Conservation (phyloP, 2,113 vertebrate species). For the Nicator chloris region DNA sequence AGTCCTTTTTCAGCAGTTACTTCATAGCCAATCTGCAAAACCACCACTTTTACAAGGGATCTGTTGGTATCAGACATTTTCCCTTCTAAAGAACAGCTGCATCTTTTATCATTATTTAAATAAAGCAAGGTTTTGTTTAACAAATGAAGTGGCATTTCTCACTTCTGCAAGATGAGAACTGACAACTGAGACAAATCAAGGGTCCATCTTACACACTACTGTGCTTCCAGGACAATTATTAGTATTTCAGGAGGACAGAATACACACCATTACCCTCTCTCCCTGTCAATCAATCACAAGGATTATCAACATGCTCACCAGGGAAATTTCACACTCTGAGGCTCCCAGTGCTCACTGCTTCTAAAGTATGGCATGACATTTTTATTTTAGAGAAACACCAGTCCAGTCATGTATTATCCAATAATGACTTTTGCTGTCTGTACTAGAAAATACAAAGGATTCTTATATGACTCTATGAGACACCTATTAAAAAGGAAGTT, state of each 20-base stretch:
- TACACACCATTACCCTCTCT: neutral
- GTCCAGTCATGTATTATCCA: neutral
- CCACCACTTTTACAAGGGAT: neutral
- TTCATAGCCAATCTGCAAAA: neutral
- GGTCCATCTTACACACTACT: neutral
- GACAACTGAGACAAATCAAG: neutral
- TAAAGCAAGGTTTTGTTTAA: neutral
- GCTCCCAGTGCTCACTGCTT: neutral
- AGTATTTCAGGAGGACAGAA: neutral
- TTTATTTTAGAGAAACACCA: neutral
- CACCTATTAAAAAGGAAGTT: neutral
- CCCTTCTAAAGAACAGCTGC: neutral
- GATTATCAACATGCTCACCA: neutral
- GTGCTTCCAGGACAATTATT: neutral
- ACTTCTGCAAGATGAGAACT: neutral
- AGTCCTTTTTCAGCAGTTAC: neutral
- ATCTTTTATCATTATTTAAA: neutral
- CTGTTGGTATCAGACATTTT: neutral
- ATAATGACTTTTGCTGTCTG: neutral
- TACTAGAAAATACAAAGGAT: neutral
- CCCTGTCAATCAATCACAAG: neutral
- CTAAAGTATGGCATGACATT: neutral
- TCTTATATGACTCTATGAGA: neutral
- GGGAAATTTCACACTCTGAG: neutral
- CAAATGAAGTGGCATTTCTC: neutral